phyloP scores from a whole-genome alignment of 1,140 invertebrate species.

The Zaprionus vittiger region DNA sequence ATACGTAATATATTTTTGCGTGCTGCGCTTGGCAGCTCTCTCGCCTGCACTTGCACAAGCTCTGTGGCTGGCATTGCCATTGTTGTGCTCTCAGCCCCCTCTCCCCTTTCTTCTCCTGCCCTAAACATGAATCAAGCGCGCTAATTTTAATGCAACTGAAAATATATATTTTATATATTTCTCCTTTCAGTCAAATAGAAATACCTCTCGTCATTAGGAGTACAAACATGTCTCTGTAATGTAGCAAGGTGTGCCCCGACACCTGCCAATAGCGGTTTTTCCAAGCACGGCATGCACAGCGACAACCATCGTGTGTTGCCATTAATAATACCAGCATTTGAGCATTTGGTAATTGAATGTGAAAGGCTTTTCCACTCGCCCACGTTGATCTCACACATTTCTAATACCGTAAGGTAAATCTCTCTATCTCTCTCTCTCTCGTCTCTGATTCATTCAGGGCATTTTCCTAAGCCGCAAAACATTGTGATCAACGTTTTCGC shows the following conservation, averaged over 20 bases:
- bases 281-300: slow-evolving; percentile 14
- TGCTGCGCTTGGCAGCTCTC: slow-evolving; percentile 38
- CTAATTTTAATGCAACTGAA: slow-evolving; percentile 63
- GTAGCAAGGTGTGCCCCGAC: slow-evolving; percentile 45
- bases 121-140: slow-evolving; percentile 51
- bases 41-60: slow-evolving; percentile 47
- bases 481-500: slow-evolving; percentile 21
- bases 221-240: background rate
- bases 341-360: slow-evolving; percentile 60
- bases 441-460: slow-evolving; percentile 5
- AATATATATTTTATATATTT: slow-evolving; percentile 1
- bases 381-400: slow-evolving; percentile 22
- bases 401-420: slow-evolving; percentile 11
- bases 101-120: background rate
- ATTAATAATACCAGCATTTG: slow-evolving; percentile 39
- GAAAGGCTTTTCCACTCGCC: slow-evolving; percentile 57
- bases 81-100: slow-evolving; percentile 43
- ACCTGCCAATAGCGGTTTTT: slow-evolving; percentile 37
- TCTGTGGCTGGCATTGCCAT: slow-evolving; percentile 40
- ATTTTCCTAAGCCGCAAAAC: slow-evolving; percentile 14
- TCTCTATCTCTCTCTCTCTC: background rate
- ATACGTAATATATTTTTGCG: slow-evolving; percentile 51
- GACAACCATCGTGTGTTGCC: slow-evolving; percentile 11
- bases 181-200: slow-evolving; percentile 34
- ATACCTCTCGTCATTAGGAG: slow-evolving; percentile 29